Evolutionary conservation across 2,797 vertebrate genomes (phyloP).

Genomic region (Aselliscus stoliczkanus): DNA sequence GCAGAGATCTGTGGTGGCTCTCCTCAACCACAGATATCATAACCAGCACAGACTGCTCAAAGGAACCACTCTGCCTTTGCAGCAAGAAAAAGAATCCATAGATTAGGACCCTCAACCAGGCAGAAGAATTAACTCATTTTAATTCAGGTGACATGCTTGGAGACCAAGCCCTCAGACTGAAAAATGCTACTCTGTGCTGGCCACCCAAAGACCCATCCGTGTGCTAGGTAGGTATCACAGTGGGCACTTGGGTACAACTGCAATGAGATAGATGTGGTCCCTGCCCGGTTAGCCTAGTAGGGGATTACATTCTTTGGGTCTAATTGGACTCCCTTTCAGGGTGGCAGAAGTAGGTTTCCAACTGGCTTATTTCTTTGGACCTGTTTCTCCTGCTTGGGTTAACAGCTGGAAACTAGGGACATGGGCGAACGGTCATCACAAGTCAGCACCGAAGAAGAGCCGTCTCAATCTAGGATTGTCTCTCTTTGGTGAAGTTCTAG

Average conservation of each 20-base stretch:
- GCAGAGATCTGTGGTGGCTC: background rate
- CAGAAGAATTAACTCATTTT: background rate
- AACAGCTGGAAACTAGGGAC: background rate
- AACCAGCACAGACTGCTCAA: background rate
- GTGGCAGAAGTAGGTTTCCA: background rate
- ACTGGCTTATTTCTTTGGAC: background rate
- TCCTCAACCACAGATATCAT: background rate
- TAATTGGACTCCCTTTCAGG: background rate
- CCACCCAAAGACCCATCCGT: background rate
- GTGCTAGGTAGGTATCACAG: background rate
- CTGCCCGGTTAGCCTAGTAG: background rate
- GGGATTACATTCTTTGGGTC: background rate
- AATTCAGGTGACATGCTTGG: background rate
- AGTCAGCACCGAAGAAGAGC: background rate
- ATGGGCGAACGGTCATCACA: rapidly evolving
- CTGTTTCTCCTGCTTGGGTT: background rate
- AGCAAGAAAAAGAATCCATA: background rate
- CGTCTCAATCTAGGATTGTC: background rate
- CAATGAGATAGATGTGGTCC: background rate
- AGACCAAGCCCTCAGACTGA: background rate
- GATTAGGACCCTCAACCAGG: background rate
- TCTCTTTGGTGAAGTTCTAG: background rate
- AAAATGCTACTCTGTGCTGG: background rate
- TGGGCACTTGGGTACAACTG: background rate
- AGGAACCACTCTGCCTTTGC: background rate